Conservation (phyloP, 2,888 invertebrate genomes). For the Cataglyphis livida region DNA sequence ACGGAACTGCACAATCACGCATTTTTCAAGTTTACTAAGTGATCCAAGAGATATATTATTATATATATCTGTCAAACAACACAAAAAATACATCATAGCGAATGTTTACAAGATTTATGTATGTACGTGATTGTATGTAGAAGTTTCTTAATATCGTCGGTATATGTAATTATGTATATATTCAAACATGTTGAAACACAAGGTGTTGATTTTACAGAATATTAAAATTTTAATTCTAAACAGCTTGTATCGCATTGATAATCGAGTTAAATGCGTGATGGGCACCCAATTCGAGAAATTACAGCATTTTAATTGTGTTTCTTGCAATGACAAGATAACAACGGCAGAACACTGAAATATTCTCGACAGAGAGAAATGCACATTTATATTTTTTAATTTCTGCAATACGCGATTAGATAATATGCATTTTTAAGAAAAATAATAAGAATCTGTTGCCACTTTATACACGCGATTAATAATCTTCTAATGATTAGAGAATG, state of each 20-base stretch:
- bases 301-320: slow-evolving; percentile 58
- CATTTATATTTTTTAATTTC: slow-evolving; percentile 55
- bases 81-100: slow-evolving; percentile 49
- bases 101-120: slow-evolving; percentile 50
- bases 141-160: slow-evolving; percentile 38
- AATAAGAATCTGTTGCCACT: slow-evolving; percentile 71
- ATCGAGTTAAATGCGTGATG: slow-evolving; percentile 64
- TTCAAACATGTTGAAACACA: slow-evolving; percentile 35
- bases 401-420: slow-evolving; percentile 48
- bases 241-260: slow-evolving; percentile 53
- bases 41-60: slow-evolving; percentile 25
- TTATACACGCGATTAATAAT: slow-evolving; percentile 67
- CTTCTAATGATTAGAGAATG: slow-evolving; percentile 66
- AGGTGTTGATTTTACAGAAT: background rate
- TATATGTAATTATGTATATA: slow-evolving; percentile 1
- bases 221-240: slow-evolving; percentile 56
- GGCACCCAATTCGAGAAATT: slow-evolving; percentile 35
- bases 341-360: slow-evolving; percentile 61
- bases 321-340: slow-evolving; percentile 35
- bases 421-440: slow-evolving; percentile 13
- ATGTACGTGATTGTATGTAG: slow-evolving; percentile 12
- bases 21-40: slow-evolving; percentile 56
- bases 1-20: slow-evolving; percentile 49
- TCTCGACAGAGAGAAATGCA: slow-evolving; percentile 56
- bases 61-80: slow-evolving; percentile 24